A percentile compares a stretch with the other conserved stretches of the same genome.
These are phyloP conservation scores for Dicaeum eximium DNA, from an alignment of 2,113 vertebrate species.

Conservation along the genomic window DNA sequence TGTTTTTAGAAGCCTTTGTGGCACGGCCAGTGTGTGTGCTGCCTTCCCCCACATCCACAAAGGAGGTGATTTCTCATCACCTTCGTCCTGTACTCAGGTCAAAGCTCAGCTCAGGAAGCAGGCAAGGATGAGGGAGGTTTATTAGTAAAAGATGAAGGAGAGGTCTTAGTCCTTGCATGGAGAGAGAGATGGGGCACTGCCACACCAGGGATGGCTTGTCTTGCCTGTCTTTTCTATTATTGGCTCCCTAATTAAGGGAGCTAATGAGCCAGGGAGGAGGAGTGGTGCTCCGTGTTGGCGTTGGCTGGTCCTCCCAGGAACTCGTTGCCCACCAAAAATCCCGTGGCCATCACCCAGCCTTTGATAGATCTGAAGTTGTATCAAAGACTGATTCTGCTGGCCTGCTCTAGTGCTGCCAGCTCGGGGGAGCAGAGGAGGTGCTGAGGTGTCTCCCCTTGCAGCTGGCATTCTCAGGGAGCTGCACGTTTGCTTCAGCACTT, in stretches of 20 bases:
- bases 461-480: accelerated
- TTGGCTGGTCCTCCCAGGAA: not conserved
- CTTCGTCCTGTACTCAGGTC: accelerated
- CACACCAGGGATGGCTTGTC: accelerated
- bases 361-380: accelerated
- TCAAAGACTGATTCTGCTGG: not conserved
- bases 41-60: not conserved
- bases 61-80: not conserved
- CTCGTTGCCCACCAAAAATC: not conserved
- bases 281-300: accelerated
- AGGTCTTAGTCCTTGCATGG: not conserved
- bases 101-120: not conserved
- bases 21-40: not conserved
- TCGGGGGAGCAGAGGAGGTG: not conserved
- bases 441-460: not conserved
- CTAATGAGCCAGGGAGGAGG: accelerated
- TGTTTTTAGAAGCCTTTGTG: not conserved
- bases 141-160: not conserved
- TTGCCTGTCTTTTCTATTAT: not conserved
- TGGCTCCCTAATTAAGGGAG: not conserved
- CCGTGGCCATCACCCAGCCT: accelerated
- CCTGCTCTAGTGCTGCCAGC: accelerated
- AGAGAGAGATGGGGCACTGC: not conserved
- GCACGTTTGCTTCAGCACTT: not conserved
- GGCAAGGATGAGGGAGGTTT: not conserved